Base-by-base conservation (phyloP, 2,113 vertebrate species). In the Tichodroma muraria region DNA sequence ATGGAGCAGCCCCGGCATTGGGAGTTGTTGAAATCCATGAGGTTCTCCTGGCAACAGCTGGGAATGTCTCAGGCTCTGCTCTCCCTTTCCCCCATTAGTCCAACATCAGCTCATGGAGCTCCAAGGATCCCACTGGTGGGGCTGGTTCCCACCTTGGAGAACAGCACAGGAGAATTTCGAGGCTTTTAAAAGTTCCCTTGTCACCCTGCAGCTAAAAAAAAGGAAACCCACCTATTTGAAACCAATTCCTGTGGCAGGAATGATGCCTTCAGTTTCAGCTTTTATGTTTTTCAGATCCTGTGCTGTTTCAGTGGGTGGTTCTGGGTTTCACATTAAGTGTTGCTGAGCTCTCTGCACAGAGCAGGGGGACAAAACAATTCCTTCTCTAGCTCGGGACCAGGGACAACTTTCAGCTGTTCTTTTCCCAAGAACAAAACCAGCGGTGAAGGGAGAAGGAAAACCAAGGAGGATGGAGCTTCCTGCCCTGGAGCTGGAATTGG, bases 51-150 rank as follows among this genome's bases (percentile, higher is more conserved):
- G 52, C 50, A 80, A 33, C 24, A 33, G 15, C 27, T 44, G 59
- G 59, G 52, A 73, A 33, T 7, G 0, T 6, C 35, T 35, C 4
- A 1, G 23, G 31, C 56, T 89, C 38, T 63, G 30, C n/a, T 56
- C 31, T 63, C 5, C 50, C 24, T 37, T 63, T 69, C 5, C 0
- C 10, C 35, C 4, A 2, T 8, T 57, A 30, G 21, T 9, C 15
- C 42, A 40, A 17, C 17, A 19, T 18, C 40, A 54, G 35, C 53
- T 66, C 23, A 14, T 1, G 4, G 30, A 35, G 33, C 37, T 1
- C 2, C 21, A 5, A 24, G 2, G 11, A 30, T 44, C 28, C 59
- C 8, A 0, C 6, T 3, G 8, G 8, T 4, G 7, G 40, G 11
- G 25, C 15, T 25, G 30, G 13, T 52, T 57, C 25, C 70, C 35